Evolutionary conservation across 2,888 invertebrate genomes (phyloP).

Genomic region (Drosophila setosimentum): DNA sequence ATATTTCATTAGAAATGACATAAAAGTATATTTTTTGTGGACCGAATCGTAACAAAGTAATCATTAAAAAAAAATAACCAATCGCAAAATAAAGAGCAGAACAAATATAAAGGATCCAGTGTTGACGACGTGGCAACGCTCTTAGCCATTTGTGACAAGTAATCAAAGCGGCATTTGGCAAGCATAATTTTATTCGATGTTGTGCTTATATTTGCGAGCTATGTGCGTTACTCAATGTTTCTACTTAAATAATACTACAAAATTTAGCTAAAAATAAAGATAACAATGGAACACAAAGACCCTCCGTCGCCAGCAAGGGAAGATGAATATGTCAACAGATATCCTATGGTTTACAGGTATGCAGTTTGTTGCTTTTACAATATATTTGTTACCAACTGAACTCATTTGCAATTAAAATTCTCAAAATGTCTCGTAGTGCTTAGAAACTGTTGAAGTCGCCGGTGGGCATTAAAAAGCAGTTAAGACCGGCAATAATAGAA

Average conservation of each 20-base stretch:
- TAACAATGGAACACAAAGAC: not conserved
- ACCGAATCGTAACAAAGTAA: not conserved
- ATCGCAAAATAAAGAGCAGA: not conserved
- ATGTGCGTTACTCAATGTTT: not conserved
- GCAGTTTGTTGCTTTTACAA: not conserved
- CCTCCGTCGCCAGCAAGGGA: not conserved
- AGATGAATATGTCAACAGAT: not conserved
- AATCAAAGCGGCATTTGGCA: not conserved
- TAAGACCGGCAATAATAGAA: not conserved
- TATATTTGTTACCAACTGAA: not conserved
- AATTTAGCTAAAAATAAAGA: not conserved
- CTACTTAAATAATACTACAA: not conserved
- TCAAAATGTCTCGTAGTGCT: not conserved
- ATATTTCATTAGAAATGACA: not conserved
- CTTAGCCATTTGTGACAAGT: not conserved
- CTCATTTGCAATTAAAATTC: not conserved
- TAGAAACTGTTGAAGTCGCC: slow-evolving; percentile 17
- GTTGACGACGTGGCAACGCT: slow-evolving; percentile 1
- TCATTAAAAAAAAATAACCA: not conserved
- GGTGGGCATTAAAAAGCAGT: not conserved
- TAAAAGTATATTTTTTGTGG: not conserved
- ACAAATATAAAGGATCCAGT: not conserved
- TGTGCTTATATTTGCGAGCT: not conserved
- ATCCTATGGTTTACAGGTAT: slow-evolving; percentile 4
- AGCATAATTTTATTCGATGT: not conserved